Conservation (phyloP, 2,797 vertebrate genomes). For the Malacoctenus gilli region DNA sequence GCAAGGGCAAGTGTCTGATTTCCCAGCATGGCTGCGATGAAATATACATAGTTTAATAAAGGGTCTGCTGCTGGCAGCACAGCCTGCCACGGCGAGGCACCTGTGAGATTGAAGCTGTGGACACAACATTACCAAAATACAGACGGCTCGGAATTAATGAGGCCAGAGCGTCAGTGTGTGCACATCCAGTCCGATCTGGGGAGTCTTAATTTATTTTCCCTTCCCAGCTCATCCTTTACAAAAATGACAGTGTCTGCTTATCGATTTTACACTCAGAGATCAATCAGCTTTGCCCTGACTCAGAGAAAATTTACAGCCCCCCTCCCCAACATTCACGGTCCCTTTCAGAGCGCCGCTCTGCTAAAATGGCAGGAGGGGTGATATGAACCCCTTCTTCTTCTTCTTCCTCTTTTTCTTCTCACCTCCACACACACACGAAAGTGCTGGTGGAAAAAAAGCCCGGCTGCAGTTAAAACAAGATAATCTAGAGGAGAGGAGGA, state of each 20-base stretch:
- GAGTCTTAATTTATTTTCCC: slow-evolving; percentile 99
- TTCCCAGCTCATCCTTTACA: slow-evolving; percentile 97
- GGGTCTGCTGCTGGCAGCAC: slow-evolving; percentile 74
- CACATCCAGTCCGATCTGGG: slow-evolving; percentile 84
- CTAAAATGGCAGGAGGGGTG: slow-evolving; percentile 84
- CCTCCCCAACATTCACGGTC: slow-evolving; percentile 69
- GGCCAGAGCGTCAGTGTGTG: slow-evolving; percentile 78
- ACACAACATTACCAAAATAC: slow-evolving; percentile 90
- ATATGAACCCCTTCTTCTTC: slow-evolving; percentile 76
- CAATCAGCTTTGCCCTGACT: slow-evolving; percentile 98
- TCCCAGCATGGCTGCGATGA: slow-evolving; percentile 78
- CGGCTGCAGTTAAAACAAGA: slow-evolving; percentile 93
- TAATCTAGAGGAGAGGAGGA: slow-evolving; percentile 88
- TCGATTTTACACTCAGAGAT: slow-evolving; percentile 99
- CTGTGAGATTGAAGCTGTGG: slow-evolving; percentile 90
- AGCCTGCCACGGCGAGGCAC: slow-evolving; percentile 82
- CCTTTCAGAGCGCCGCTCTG: slow-evolving; percentile 77
- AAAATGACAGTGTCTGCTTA: slow-evolving; percentile 99
- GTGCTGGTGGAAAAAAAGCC: slow-evolving; percentile 84
- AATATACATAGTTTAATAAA: slow-evolving; percentile 90
- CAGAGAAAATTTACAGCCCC: slow-evolving; percentile 93
- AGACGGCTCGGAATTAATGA: slow-evolving; percentile 92
- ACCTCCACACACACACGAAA: slow-evolving; percentile 42
- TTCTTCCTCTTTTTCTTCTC: slow-evolving; percentile 23
- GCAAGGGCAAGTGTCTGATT: slow-evolving; percentile 83